A percentile compares a stretch with the other conserved stretches of the same genome.
phyloP scores from a whole-genome alignment of 2,888 invertebrate genomes.

The Patella caerulea region DNA sequence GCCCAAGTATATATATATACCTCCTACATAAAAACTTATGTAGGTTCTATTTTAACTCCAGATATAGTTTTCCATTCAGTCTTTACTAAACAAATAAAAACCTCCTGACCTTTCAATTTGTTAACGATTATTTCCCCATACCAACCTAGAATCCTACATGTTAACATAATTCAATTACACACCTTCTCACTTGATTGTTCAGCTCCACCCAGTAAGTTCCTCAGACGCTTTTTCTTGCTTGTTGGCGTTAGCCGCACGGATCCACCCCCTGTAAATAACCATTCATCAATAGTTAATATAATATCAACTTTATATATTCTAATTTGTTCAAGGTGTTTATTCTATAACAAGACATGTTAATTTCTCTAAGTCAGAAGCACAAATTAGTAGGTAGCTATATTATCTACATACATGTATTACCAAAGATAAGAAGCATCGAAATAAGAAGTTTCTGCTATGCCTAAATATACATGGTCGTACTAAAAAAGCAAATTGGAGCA shows the following conservation, averaged over 20 bases:
- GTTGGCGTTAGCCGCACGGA: slow-evolving; percentile 48
- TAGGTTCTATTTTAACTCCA: not conserved
- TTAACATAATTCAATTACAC: not conserved
- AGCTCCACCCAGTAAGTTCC: slow-evolving; percentile 47
- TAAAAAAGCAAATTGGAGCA: too few relatives aligned
- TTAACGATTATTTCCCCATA: not conserved
- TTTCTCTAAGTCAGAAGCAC: too few relatives aligned
- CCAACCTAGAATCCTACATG: not conserved
- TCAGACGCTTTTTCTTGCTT: slow-evolving; percentile 45
- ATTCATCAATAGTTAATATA: too few relatives aligned
- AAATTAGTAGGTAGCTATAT: too few relatives aligned
- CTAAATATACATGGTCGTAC: too few relatives aligned
- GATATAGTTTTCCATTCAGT: not conserved
- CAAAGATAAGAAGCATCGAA: too few relatives aligned
- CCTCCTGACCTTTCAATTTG: too few relatives aligned
- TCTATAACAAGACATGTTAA: too few relatives aligned
- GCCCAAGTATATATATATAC: not conserved
- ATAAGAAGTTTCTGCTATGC: too few relatives aligned
- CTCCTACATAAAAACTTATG: not conserved
- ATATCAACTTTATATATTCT: too few relatives aligned
- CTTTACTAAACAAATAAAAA: not conserved
- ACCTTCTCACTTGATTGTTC: slow-evolving; percentile 41
- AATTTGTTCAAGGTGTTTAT: too few relatives aligned
- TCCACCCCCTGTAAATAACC: slow-evolving; percentile 49
- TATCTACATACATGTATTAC: too few relatives aligned